phyloP scores from a whole-genome alignment of 2,888 invertebrate genomes.

The Macrophya alboannulata region DNA sequence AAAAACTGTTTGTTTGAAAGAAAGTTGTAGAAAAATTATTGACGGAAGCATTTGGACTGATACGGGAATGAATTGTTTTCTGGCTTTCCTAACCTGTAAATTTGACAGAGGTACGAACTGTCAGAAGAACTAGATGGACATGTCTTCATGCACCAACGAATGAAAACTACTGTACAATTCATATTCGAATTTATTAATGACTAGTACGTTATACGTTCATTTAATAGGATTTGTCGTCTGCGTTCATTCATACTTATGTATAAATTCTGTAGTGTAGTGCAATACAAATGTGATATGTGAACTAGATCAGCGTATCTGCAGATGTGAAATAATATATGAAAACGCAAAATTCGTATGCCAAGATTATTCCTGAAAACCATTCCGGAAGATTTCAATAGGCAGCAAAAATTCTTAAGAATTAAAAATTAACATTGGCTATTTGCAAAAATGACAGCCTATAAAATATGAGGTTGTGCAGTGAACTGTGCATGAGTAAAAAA shows the following conservation, averaged over 20 bases:
- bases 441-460: not conserved
- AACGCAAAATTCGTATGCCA: no score
- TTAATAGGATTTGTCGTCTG: no score
- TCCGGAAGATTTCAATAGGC: no score
- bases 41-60: not conserved
- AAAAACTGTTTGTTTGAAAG: not conserved
- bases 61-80: not conserved
- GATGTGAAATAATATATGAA: no score
- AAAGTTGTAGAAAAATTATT: not conserved
- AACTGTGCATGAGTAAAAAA: not conserved
- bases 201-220: no score
- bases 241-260: no score
- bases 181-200: no score
- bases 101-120: not conserved
- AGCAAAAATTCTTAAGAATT: not conserved
- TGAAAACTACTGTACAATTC: not conserved
- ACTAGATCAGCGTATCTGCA: no score
- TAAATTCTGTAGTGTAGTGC: no score
- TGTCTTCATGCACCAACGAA: not conserved
- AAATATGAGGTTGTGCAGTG: not conserved
- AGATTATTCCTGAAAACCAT: no score
- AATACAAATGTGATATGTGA: no score
- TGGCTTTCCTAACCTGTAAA: constrained; percentile 1
- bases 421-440: not conserved
- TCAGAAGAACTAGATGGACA: not conserved